Evolutionary conservation across 1,140 invertebrate genomes (phyloP).

Genomic region (Ceratosolen solmsi): DNA sequence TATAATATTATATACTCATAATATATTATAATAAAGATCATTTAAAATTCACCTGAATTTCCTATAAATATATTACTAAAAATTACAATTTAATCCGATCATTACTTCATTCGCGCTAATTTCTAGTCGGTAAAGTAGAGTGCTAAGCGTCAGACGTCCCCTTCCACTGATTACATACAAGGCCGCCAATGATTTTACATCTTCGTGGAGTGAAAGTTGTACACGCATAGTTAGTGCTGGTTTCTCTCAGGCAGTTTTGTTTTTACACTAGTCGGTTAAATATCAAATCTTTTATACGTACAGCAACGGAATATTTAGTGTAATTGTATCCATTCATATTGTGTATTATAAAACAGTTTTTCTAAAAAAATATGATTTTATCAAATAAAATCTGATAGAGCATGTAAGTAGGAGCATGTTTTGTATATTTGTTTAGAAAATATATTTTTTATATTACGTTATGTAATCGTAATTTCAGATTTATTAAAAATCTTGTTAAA

Average conservation of each 20-base stretch:
- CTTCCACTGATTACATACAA: slow-evolving; percentile 36
- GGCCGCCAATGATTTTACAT: slow-evolving; percentile 46
- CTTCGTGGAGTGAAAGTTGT: slow-evolving; percentile 44
- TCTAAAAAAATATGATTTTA: not conserved
- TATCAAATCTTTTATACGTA: not conserved
- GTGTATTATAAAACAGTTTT: not conserved
- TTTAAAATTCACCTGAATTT: no score
- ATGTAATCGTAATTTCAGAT: no score
- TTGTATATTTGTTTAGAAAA: no score
- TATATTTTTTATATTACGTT: no score
- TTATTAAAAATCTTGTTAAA: no score
- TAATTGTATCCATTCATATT: not conserved
- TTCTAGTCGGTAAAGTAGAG: slow-evolving; percentile 40
- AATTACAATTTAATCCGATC: no score
- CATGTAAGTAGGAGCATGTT: not conserved
- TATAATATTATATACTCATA: no score
- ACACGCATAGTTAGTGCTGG: not conserved
- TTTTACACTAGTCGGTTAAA: slow-evolving; percentile 13
- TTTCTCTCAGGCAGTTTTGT: slow-evolving; percentile 27
- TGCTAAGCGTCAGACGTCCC: not conserved
- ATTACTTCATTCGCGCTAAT: no score
- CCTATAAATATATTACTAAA: no score
- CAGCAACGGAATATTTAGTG: not conserved
- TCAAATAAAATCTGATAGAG: not conserved
- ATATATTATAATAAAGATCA: no score